Evolutionary conservation across 2,888 invertebrate species (phyloP).

Genomic region (Eurytoma adleriae): DNA sequence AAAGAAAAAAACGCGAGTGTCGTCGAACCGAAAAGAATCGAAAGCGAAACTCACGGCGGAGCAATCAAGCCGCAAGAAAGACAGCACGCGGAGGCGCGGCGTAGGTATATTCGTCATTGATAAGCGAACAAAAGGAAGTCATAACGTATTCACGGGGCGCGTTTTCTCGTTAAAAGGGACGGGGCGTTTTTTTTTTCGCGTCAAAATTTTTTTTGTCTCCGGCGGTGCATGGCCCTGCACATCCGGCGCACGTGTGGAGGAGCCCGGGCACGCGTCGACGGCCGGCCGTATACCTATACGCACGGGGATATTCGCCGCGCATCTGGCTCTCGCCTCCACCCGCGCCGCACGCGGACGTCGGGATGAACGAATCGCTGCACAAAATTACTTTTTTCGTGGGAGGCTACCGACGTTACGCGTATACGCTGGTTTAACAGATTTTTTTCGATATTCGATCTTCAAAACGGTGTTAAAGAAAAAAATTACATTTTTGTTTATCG

Average conservation of each 20-base stretch:
- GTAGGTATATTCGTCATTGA: conserved; percentile 1
- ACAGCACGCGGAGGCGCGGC: not conserved
- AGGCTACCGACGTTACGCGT: too few relatives aligned
- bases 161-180: conserved; percentile 17
- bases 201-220: not conserved
- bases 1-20: conserved; percentile 20
- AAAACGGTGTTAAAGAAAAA: too few relatives aligned
- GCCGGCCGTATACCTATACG: too few relatives aligned
- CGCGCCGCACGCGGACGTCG: not conserved
- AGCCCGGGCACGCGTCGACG: not conserved
- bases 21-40: conserved; percentile 11
- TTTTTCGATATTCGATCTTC: too few relatives aligned
- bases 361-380: conserved; percentile 30
- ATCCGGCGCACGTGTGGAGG: conserved; percentile 37
- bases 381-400: not conserved
- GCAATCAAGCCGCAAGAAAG: not conserved
- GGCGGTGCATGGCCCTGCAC: conserved; percentile 4
- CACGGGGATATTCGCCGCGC: conserved; percentile 35
- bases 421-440: too few relatives aligned
- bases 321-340: conserved; percentile 37
- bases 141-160: conserved; percentile 9
- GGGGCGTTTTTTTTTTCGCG: not conserved
- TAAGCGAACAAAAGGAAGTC: not conserved
- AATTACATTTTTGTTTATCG: too few relatives aligned
- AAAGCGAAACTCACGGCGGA: conserved; percentile 12